Evolutionary conservation across 2,113 vertebrate genomes (phyloP), one percentile per base, ranked within the genome.

Genomic region (Copsychus sechellarum): DNA sequence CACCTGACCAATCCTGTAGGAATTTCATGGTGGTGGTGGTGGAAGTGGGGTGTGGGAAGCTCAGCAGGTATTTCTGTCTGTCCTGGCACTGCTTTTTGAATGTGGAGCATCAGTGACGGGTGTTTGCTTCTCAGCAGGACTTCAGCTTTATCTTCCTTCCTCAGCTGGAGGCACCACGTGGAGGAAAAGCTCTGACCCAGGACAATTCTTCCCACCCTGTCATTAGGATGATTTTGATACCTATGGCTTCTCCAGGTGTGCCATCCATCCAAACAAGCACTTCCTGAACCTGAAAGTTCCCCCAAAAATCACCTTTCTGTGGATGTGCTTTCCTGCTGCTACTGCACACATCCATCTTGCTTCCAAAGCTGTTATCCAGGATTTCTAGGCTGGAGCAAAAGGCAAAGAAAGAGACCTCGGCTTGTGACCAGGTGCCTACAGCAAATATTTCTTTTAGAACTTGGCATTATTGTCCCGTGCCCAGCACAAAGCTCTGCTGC

Each of bases 91-190:
- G 2, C 20, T 76, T 9, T 71, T 58, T 42, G 43, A 65, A 12
- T 7, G 7, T 16, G 43, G 53, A 85, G 14, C 29, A 43, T 22
- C 48, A 33, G 28, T 17, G 66, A 6, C 42, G 28, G 14, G 14
- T 34, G 29, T 47, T 26, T 66, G 42, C 21, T 10, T 5, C 31
- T 65, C 67, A 48, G 23, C 18, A 80, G 38, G 21, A 50, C 13
- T 65, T 40, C 15, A 50, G 34, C 51, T 76, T 38, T 14, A 10
- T 18, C 56, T 28, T 67, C 28, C 10, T 61, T 66, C 73, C 58
- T 83, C 61, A 57, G 14, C 12, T 80, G 62, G 57, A 82, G 40
- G 45, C 26, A 48, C 8, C 23, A 54, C 0, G 0, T 2, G 11
- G 24, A 72, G 53, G 57, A 72, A 88, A 72, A 86, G 43, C 65